Percentiles rank a stretch among this genome's conserved stretches.
phyloP scores from a whole-genome alignment of 2,888 invertebrate species.

The Agriopis marginaria region DNA sequence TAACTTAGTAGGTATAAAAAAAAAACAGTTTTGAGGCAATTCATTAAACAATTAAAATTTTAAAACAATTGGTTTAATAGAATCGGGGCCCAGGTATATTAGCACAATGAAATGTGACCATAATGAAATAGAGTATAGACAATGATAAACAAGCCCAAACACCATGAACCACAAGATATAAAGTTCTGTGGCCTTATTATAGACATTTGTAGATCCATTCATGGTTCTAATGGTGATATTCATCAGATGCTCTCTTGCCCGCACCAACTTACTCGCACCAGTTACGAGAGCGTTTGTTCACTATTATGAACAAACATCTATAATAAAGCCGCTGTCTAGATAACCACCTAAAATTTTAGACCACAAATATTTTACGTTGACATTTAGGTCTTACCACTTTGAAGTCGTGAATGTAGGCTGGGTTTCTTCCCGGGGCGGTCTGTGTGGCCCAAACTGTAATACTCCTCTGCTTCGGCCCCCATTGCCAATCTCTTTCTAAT shows the following conservation, averaged over 20 bases:
- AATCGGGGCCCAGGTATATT: too few relatives aligned
- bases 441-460: slow-evolving; percentile 85
- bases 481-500: slow-evolving; percentile 95
- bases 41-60: too few relatives aligned
- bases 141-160: slow-evolving; percentile 25
- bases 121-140: slow-evolving; percentile 11
- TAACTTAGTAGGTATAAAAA: too few relatives aligned
- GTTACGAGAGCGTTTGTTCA: too few relatives aligned
- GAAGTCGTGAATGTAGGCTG: slow-evolving; percentile 94
- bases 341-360: neutral
- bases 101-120: slow-evolving; percentile 28
- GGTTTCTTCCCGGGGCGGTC: slow-evolving; percentile 93
- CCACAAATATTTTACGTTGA: neutral
- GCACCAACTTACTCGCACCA: too few relatives aligned
- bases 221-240: too few relatives aligned
- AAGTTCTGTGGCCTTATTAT: neutral
- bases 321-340: neutral
- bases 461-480: slow-evolving; percentile 92
- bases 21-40: too few relatives aligned
- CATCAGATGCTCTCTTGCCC: too few relatives aligned
- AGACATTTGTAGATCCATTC: too few relatives aligned
- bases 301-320: too few relatives aligned
- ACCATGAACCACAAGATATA: slow-evolving; percentile 17
- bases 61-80: too few relatives aligned
- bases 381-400: slow-evolving; percentile 88